These are phyloP conservation scores for Trematomus bernacchii DNA, from an alignment of 2,797 vertebrate species.

Conservation along the genomic window DNA sequence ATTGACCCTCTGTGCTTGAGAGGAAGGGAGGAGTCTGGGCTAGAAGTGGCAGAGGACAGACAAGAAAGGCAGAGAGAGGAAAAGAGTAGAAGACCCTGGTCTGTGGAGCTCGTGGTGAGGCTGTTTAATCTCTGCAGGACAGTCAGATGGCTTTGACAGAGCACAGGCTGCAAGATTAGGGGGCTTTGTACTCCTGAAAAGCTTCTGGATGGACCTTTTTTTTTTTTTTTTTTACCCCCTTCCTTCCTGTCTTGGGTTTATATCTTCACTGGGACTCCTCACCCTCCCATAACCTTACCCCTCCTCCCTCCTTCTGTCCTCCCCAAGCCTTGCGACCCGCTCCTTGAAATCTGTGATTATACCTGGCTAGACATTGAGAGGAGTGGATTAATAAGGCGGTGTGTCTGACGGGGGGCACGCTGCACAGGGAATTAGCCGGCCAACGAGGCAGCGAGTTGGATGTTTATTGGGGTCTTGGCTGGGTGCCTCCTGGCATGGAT, in stretches of 20 bases:
- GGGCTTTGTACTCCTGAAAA: conserved; percentile 74
- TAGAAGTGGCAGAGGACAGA: conserved; percentile 58
- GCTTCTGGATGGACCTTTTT: conserved; percentile 60
- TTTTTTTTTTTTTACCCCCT: neutral
- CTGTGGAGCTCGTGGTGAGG: conserved; percentile 29
- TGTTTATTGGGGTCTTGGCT: conserved; percentile 35
- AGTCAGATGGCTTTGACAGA: conserved; percentile 81
- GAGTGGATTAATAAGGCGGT: conserved; percentile 71
- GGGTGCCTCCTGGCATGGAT: conserved; percentile 44
- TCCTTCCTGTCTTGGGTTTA: conserved; percentile 61
- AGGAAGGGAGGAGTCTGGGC: conserved; percentile 65
- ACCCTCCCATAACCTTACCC: conserved; percentile 50
- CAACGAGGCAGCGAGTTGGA: conserved; percentile 16
- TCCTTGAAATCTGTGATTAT: conserved; percentile 68
- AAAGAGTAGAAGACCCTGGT: conserved; percentile 45
- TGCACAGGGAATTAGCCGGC: conserved; percentile 20
- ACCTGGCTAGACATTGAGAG: conserved; percentile 78
- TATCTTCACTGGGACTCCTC: conserved; percentile 58
- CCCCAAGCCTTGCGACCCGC: conserved; percentile 25
- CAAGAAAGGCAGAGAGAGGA: conserved; percentile 27
- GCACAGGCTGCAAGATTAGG: conserved; percentile 76
- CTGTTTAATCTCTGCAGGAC: conserved; percentile 72
- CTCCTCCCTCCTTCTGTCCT: conserved; percentile 29
- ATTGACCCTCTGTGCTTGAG: conserved; percentile 45
- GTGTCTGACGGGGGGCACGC: conserved; percentile 12